Conservation (phyloP, 2,888 invertebrate genomes). For the Ernsta delagoae region DNA sequence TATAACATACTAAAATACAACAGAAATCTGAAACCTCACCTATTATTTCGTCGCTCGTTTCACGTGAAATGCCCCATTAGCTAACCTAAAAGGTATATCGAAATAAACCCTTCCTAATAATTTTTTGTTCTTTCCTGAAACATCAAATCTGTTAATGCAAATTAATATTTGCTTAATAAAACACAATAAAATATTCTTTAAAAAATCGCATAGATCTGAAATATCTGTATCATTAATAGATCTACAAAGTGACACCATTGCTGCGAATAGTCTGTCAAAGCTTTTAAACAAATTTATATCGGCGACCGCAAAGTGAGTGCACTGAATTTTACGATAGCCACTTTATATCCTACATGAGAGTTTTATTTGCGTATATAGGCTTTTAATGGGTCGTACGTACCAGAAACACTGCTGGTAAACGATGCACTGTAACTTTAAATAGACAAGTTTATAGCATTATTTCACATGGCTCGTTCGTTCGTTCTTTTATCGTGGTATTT, state of each 20-base stretch:
- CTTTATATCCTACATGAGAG: conserved; percentile 69
- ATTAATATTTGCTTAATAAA: too few species aligned
- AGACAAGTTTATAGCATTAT: conserved; percentile 46
- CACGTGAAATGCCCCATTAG: too few species aligned
- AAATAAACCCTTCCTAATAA: too few species aligned
- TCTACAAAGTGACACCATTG: conserved; percentile 46
- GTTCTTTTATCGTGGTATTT: conserved; percentile 27
- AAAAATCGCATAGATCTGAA: neutral
- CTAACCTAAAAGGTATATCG: too few species aligned
- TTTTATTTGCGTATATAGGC: conserved; percentile 77
- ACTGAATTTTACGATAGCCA: conserved; percentile 70
- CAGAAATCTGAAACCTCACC: too few species aligned
- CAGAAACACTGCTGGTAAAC: conserved; percentile 61
- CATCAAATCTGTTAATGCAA: too few species aligned
- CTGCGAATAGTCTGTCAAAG: conserved; percentile 53
- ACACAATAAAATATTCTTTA: too few species aligned
- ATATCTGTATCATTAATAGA: neutral
- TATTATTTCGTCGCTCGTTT: too few species aligned
- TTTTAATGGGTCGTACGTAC: conserved; percentile 72
- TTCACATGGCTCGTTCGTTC: conserved; percentile 42
- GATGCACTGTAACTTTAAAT: conserved; percentile 47
- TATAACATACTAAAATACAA: too few species aligned
- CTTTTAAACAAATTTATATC: conserved; percentile 67
- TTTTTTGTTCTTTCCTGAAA: too few species aligned
- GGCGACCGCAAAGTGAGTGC: conserved; percentile 70